Base-by-base conservation (phyloP, 2,888 invertebrate species). In the Urechis unicinctus region DNA sequence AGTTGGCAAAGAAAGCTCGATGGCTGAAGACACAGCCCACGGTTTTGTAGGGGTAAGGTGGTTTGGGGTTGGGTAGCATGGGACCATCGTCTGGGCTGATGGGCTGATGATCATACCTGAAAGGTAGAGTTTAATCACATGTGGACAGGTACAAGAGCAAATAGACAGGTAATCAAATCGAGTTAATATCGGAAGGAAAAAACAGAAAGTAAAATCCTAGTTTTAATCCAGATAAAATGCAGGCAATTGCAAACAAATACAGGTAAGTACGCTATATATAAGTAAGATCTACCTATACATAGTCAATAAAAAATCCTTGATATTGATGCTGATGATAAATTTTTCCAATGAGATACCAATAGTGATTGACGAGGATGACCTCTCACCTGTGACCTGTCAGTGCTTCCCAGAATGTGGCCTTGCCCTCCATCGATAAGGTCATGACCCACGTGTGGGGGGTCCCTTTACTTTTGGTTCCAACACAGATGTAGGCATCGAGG, bases 11-110 rank as follows among this genome's bases (percentile, higher is more conserved):
- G 59, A 79, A 78, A 24, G 62, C 59, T 51, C 67, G 64, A 55
- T 79, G 71, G 63, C 77, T 79, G 64, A 79, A 79, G 30, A 79
- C 68, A 67, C 76, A 77, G 24, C 77, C 79, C 2, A 79, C 65
- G 25, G 76, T 77, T 56, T 67, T 70, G 63, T 77, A 79, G 4
- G 77, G 77, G 61, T 78, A 71, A 29, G 66, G 64, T n/a, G 73
- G 66, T 29, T 71, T 60, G 17, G 69, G 66, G 44, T 68, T 66
- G 57, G 70, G 71, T 42, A 66, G 69, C 59, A 70, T 62, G 1
- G 76, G 76, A 28, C 73, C 58, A 43, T 71, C 72, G 61, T 73
- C 66, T 9, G 74, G 74, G 56, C 74, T 68, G 17, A 75, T 55
- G 24, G 74, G 66, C 28, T 65, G 66, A 64, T 77, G 77, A 4